Base-by-base conservation (phyloP, 2,113 vertebrate genomes). In the Pagrus major region DNA sequence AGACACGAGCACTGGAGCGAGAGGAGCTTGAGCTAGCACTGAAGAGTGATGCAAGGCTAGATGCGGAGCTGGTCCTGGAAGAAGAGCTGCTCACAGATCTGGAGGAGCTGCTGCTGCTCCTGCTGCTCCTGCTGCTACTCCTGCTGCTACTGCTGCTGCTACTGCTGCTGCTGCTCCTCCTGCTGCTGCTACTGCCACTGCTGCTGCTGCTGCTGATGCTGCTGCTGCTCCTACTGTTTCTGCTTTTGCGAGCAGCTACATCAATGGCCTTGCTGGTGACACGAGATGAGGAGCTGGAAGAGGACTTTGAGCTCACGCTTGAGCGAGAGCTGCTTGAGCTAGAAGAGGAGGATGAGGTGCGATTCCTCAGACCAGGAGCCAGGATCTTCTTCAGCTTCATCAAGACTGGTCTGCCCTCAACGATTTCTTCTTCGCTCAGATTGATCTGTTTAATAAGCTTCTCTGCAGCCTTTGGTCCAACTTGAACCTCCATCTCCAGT, bases 381-480 rank as follows among this genome's bases (percentile, higher is more conserved):
- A 96, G 85, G 75, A 96, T 94, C 88, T 91, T 94, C 76, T 90
- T 94, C 74, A 96, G 85, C 85, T 95, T 97, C 84, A 84, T 77
- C 84, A 95, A 68, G 33, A 94, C 73, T 2, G 78, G 71, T 3
- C 51, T 85, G 56, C 76, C 88, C 0, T 89, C 84, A 9, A 63
- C 27, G 4, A 76, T 15, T 21, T 93, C 92, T 7, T 88, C 83
- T 42, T 90, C 81, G 9, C 90, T 90, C 0, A 91, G 44, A 3
- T 68, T 90, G 33, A 93, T 92, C 39, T 92, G 80, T 10, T 91
- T 86, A n/a, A 94, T 82, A 66, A 95, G 88, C 85, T 93, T 96
- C 55, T 94, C 91, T 80, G 94, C 93, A 80, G 94, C 93, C 79
- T 76, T 94, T 73, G 92, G 82, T 90, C 95, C 95, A 69, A 93